phyloP scores from a whole-genome alignment of 1,140 invertebrate species.

The Aphidius gifuensis region DNA sequence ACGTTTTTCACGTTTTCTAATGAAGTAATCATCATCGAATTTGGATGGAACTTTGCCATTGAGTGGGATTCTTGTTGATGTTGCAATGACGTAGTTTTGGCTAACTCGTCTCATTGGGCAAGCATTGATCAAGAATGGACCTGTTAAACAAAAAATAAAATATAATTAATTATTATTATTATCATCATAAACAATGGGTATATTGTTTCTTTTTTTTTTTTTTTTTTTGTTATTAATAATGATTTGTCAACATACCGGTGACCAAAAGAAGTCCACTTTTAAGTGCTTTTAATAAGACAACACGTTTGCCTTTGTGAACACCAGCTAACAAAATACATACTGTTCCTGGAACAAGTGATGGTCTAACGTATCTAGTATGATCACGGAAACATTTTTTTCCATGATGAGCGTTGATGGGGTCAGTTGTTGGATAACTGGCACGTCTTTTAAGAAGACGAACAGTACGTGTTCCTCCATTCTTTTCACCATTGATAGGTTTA shows the following conservation, averaged over 20 bases:
- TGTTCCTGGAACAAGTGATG: slow-evolving; percentile 82
- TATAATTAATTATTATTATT: no score
- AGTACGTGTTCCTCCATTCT: slow-evolving; percentile 87
- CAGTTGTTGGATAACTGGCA: slow-evolving; percentile 74
- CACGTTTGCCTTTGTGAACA: slow-evolving; percentile 90
- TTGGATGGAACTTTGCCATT: slow-evolving; percentile 73
- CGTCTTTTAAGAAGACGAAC: slow-evolving; percentile 77
- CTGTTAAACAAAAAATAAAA: slow-evolving; percentile 44
- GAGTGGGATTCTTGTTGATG: slow-evolving; percentile 84
- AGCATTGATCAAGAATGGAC: slow-evolving; percentile 82
- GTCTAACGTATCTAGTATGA: slow-evolving; percentile 72
- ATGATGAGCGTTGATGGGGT: slow-evolving; percentile 59
- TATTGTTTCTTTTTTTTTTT: no score
- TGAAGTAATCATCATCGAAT: slow-evolving; percentile 93
- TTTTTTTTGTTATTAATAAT: no score
- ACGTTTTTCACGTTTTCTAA: slow-evolving; percentile 68
- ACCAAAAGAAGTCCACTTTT: slow-evolving; percentile 88
- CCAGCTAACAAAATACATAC: slow-evolving; percentile 93
- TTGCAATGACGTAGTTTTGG: slow-evolving; percentile 94
- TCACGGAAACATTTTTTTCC: slow-evolving; percentile 70
- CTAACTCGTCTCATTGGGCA: slow-evolving; percentile 93
- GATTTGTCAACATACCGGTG: slow-evolving; percentile 65
- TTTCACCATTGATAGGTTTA: slow-evolving; percentile 90
- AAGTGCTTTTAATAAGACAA: slow-evolving; percentile 84
- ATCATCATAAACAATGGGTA: no score